Evolutionary conservation across 2,113 vertebrate genomes (phyloP), one percentile per base, ranked within the genome.

Genomic region (Macquaria australasica): DNA sequence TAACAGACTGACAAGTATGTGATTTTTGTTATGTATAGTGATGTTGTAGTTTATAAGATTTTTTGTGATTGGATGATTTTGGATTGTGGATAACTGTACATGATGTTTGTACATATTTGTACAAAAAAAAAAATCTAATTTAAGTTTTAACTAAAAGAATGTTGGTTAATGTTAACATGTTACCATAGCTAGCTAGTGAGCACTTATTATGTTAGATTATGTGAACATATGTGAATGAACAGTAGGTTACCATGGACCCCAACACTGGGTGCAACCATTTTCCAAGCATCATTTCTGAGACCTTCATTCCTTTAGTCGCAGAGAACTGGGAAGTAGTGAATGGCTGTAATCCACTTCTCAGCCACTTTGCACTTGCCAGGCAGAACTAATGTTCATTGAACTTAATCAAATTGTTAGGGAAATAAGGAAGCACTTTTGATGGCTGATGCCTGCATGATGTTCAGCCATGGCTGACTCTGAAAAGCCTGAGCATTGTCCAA

Each of bases 351-450:
- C 81, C 56, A 63, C 73, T 69, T 83, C 45, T 77, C 56, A 31
- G 43, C 45, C 48, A 77, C 67, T 70, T 71, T 55, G 45, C 64
- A 71, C 56, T 63, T 55, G 20, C 34, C 74, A 63, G 56, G 56
- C 64, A 34, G 64, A 76, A 55, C 73, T 63, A 75, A 70, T 62
- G 62, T 62, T 53, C 64, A 53, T 25, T 82, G 71, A 62, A 31
- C 64, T 51, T 43, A 70, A 76, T 82, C 64, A 70, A 31, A 63
- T 45, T 77, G 73, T 75, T 28, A 51, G 55, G 63, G 72, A 62
- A 68, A 69, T 41, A 51, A 28, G 37, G 28, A 51, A 31, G 63
- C 63, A 3, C 41, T 23, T 21, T n/a, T 2, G 39, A 58, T 31
- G 15, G 25, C 53, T 2, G 43, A 41, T 18, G 43, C 12, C 45